phyloP scores from a whole-genome alignment of 2,113 vertebrate genomes.

The Coptodon rendalli region DNA sequence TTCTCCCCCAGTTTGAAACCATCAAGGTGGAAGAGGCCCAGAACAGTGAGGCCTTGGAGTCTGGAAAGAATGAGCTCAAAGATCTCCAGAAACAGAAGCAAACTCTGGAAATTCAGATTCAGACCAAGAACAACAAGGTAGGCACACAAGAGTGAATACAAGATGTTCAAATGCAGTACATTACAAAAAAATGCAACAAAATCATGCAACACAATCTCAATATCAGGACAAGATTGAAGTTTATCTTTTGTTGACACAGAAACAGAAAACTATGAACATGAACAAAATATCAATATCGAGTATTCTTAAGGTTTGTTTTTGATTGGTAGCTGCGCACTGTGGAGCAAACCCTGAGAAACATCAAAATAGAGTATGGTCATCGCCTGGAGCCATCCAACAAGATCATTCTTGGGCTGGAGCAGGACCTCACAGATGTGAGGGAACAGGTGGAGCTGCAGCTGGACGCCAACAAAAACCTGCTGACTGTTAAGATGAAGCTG shows the following conservation, averaged over 20 bases:
- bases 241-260: not conserved
- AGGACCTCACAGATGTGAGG: conserved; percentile 57
- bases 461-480: conserved; percentile 62
- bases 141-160: not conserved
- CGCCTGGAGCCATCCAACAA: conserved; percentile 41
- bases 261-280: not conserved
- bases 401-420: conserved; percentile 40
- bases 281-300: not conserved
- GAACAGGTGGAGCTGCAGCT: conserved; percentile 60
- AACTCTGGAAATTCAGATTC: conserved; percentile 60
- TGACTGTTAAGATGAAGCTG: conserved; percentile 75
- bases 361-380: conserved; percentile 20
- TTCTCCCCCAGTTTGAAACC: conserved; percentile 61
- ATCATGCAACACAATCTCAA: not conserved
- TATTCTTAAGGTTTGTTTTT: fast-evolving
- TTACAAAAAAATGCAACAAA: not conserved
- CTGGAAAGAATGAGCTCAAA: conserved; percentile 44
- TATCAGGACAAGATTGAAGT: not conserved
- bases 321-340: conserved; percentile 58
- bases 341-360: conserved; percentile 50
- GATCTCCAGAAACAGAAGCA: conserved; percentile 53
- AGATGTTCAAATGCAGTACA: not conserved
- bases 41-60: conserved; percentile 55
- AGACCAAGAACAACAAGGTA: conserved; percentile 58
- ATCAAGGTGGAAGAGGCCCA: conserved; percentile 61